Base-by-base conservation (phyloP, 53 echinoderm and acorn worm genomes). In the Echinometra lucunter region DNA sequence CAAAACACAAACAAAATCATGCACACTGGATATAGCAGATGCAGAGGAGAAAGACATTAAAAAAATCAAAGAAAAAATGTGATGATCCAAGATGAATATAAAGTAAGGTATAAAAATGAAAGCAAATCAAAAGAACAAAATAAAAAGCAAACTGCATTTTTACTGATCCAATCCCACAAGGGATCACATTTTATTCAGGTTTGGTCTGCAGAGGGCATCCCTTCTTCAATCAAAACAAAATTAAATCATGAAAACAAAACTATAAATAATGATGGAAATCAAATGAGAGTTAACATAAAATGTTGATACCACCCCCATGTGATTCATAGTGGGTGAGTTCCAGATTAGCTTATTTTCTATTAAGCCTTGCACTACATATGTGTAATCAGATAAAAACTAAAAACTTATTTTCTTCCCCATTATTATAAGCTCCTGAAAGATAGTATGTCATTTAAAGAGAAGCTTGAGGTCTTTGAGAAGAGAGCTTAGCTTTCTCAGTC, bases 161-260 rank as follows among this genome's bases (percentile, higher is more conserved):
- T 38, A 40, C 38, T 40, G 78, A 78, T 42, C 3, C n/a, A 19
- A 78, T 42, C 78, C 42, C 78, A 42, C 7, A 40, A 18, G 35
- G 78, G 78, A 78, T 78, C 19, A 42, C 6, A 40, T 78, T 78
- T 78, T 38, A 78, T 78, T 78, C 42, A 38, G 21, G n/a, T 78
- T 78, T 78, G 78, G 78, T 78, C 78, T 78, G 78, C 78, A 78
- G 38, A 18, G 78, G 38, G 78, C 78, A 78, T 78, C 19, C 78
- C 78, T 21, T 78, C 78, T 40, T 72, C 72, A 70, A 70, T 70
- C 70, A 72, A n/a, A 72, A 72, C 72, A 72, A 32, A 35, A 72
- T 13, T 32, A 72, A 72, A 72, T 72, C 72, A 78, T 78, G 38
- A 12, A 78, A 78, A 78, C 42, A 78, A 78, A 78, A 40, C 17